These are phyloP conservation scores for Cardiocondyla obscurior DNA, from an alignment of 1,140 invertebrate genomes.

Conservation along the genomic window DNA sequence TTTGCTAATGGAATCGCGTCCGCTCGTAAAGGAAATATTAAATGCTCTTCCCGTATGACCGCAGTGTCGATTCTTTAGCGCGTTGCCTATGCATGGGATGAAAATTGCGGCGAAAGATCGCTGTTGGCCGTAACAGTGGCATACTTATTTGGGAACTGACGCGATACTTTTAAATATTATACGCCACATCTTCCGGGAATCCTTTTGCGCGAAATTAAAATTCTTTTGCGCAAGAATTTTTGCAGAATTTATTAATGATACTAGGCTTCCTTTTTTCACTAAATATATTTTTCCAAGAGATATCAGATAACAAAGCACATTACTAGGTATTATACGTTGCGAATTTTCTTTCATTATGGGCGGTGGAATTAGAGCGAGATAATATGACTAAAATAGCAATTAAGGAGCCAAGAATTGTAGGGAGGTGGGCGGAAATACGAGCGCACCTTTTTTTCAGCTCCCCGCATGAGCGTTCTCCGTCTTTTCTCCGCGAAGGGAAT, in stretches of 20 bases:
- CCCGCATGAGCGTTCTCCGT: constrained; percentile 32
- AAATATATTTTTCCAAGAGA: background rate
- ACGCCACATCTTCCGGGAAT: background rate
- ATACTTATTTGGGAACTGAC: background rate
- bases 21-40: constrained; percentile 75
- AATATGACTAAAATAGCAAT: constrained; percentile 42
- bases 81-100: background rate
- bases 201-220: background rate
- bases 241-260: background rate
- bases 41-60: constrained; percentile 58
- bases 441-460: background rate
- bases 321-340: background rate
- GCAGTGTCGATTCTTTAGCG: constrained; percentile 29
- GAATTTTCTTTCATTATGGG: constrained; percentile 30
- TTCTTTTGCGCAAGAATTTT: background rate
- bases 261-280: background rate
- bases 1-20: constrained; percentile 77
- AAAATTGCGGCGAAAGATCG: background rate
- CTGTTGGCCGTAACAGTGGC: too few species aligned
- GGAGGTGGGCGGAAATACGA: background rate
- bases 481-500: constrained; percentile 33
- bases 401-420: constrained; percentile 41
- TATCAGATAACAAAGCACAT: background rate
- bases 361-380: constrained; percentile 38
- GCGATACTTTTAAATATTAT: background rate